Percentiles rank a stretch among this genome's conserved stretches.
These are phyloP conservation scores for Rotaria macrura DNA, from an alignment of 2,888 invertebrate species.

Conservation along the genomic window DNA sequence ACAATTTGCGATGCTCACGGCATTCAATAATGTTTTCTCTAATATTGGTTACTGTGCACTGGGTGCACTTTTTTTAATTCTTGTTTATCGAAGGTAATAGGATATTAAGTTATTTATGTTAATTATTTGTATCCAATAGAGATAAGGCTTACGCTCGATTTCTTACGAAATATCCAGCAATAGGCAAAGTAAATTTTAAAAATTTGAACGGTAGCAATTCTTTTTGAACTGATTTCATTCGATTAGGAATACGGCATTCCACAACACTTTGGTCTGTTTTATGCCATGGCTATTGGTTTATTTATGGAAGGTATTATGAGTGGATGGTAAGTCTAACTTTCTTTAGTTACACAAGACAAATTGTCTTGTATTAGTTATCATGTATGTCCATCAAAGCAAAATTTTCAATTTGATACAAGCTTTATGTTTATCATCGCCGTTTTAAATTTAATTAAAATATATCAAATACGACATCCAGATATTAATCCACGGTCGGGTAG, in stretches of 20 bases:
- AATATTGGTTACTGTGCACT: slow-evolving; percentile 71
- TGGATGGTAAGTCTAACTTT: slow-evolving; percentile 51
- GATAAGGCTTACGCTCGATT: background rate
- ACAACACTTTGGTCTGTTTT: slow-evolving; percentile 63
- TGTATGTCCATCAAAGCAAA: slow-evolving; percentile 74
- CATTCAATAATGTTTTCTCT: slow-evolving; percentile 73
- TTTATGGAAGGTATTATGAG: slow-evolving; percentile 76
- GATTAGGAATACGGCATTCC: slow-evolving; percentile 44
- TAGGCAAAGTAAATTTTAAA: background rate
- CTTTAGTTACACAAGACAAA: background rate
- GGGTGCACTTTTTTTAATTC: slow-evolving; percentile 65
- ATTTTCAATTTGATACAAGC: slow-evolving; percentile 84
- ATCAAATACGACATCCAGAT: slow-evolving; percentile 76
- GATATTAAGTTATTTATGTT: no score
- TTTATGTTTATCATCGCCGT: slow-evolving; percentile 84
- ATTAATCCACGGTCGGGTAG: slow-evolving; percentile 62
- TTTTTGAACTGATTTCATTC: background rate
- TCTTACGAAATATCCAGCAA: background rate
- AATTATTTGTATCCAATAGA: background rate
- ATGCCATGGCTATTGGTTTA: slow-evolving; percentile 72
- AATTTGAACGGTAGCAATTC: background rate
- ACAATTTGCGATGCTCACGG: slow-evolving; percentile 64
- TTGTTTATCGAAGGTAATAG: slow-evolving; percentile 57
- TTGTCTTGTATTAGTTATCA: slow-evolving; percentile 57
- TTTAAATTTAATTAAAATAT: slow-evolving; percentile 72